These are phyloP conservation scores for Falcaria lacertinaria DNA, from an alignment of 2,888 invertebrate species.

Conservation along the genomic window DNA sequence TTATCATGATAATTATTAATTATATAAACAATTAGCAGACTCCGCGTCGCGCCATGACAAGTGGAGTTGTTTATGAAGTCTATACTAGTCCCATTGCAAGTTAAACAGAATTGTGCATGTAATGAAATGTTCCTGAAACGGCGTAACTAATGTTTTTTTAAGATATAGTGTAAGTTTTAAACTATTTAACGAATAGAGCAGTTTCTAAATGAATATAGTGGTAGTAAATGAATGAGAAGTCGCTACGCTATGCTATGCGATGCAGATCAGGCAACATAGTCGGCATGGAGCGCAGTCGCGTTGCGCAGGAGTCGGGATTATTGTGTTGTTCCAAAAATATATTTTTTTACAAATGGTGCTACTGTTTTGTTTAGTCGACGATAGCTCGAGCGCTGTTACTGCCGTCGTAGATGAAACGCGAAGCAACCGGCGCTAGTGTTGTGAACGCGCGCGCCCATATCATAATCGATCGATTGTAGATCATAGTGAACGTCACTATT, in stretches of 20 bases:
- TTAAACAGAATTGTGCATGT: slow-evolving; percentile 70
- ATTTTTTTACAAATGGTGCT: slow-evolving; percentile 79
- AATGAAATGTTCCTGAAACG: slow-evolving; percentile 73
- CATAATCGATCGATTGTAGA: slow-evolving; percentile 35
- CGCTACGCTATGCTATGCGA: slow-evolving; percentile 36
- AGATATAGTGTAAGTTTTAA: slow-evolving; percentile 57
- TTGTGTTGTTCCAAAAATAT: slow-evolving; percentile 52
- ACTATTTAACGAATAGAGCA: slow-evolving; percentile 50
- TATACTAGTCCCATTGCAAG: slow-evolving; percentile 78
- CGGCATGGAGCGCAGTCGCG: slow-evolving; percentile 3
- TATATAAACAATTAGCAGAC: slow-evolving; percentile 46
- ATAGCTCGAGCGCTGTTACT: slow-evolving; percentile 65
- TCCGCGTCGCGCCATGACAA: slow-evolving; percentile 46
- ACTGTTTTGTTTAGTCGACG: slow-evolving; percentile 71
- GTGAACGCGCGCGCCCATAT: slow-evolving; percentile 41
- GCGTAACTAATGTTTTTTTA: slow-evolving; percentile 68
- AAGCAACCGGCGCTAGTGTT: slow-evolving; percentile 31
- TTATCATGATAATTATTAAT: slow-evolving; percentile 35
- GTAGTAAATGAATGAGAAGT: slow-evolving; percentile 18
- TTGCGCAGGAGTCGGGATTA: slow-evolving; percentile 18
- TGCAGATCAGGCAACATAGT: slow-evolving; percentile 25
- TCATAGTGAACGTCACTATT: slow-evolving; percentile 18
- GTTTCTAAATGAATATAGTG: slow-evolving; percentile 31
- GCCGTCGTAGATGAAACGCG: slow-evolving; percentile 45
- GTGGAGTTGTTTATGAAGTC: slow-evolving; percentile 46